Percentiles rank a stretch among this genome's conserved stretches.
Evolutionary conservation across 2,797 vertebrate species (phyloP).

Genomic region (Malurus leucopterus): DNA sequence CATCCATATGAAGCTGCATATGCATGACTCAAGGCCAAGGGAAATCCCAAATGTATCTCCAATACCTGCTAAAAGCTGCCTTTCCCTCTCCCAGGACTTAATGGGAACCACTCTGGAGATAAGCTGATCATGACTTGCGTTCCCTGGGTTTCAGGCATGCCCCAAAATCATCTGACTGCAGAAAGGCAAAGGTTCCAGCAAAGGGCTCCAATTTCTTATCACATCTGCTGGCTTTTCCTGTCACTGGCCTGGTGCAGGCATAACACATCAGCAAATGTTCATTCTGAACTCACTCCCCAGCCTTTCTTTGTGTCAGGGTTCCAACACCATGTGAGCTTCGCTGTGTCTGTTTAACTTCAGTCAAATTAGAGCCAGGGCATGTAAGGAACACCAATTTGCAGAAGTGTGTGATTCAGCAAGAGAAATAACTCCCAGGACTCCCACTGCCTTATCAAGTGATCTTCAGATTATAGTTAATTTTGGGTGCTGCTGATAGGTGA

Average conservation of each 20-base stretch:
- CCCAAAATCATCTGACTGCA: not conserved
- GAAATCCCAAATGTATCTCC: not conserved
- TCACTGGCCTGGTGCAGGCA: not conserved
- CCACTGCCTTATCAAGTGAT: not conserved
- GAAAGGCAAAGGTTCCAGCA: not conserved
- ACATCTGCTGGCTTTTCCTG: not conserved
- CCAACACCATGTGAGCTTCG: not conserved
- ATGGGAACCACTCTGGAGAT: not conserved
- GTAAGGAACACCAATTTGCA: not conserved
- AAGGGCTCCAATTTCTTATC: not conserved
- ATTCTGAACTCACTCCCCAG: not conserved
- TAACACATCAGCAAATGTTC: not conserved
- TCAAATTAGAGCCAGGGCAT: not conserved
- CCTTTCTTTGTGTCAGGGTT: not conserved
- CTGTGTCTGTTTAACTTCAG: not conserved
- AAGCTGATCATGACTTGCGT: not conserved
- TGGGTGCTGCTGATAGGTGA: not conserved
- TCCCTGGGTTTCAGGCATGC: not conserved
- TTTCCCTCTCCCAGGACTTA: not conserved
- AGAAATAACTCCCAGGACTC: not conserved
- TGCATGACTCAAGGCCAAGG: not conserved
- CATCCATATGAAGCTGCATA: not conserved
- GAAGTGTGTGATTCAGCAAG: constrained; percentile 2
- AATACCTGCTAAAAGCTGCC: not conserved
- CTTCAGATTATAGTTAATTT: constrained; percentile 24